A percentile compares a stretch with the other conserved stretches of the same genome.
These are phyloP conservation scores for Holacanthus passer DNA, from an alignment of 2,113 vertebrate species.

Conservation along the genomic window DNA sequence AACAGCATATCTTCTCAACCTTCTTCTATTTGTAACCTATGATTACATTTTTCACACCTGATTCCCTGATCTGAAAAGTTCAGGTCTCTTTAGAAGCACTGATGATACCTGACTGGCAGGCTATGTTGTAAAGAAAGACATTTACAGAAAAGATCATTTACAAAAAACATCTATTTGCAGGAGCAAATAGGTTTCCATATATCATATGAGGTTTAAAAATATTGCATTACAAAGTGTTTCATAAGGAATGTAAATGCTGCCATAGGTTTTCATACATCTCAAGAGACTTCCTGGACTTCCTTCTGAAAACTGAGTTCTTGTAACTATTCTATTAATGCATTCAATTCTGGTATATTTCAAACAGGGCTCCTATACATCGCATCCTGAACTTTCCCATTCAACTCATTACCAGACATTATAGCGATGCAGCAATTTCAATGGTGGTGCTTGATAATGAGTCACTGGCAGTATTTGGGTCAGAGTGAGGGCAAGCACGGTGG, in stretches of 20 bases:
- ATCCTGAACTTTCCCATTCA: constrained; percentile 16
- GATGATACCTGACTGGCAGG: too few relatives aligned
- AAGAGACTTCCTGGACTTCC: background rate
- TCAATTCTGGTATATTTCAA: constrained; percentile 23
- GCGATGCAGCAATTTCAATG: constrained; percentile 32
- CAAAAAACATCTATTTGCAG: background rate
- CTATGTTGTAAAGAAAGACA: too few relatives aligned
- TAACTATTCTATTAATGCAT: constrained; percentile 21
- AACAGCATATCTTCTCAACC: background rate
- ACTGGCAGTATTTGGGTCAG: constrained; percentile 21
- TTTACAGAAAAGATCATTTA: too few relatives aligned
- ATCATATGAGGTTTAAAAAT: background rate
- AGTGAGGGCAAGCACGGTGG: background rate
- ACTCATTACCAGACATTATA: constrained; percentile 29
- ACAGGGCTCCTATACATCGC: constrained; percentile 54
- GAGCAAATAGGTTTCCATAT: too few relatives aligned
- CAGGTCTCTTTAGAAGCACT: too few relatives aligned
- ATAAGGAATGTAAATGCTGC: background rate
- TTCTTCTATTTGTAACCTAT: background rate
- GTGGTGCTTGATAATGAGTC: constrained; percentile 26
- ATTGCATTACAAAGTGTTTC: background rate
- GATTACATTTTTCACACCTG: too few relatives aligned
- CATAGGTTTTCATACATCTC: background rate
- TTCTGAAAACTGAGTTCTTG: constrained; percentile 1
- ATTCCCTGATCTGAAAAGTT: too few relatives aligned